These are phyloP conservation scores for Andricus quercusramuli DNA, from an alignment of 2,888 invertebrate genomes.

Conservation along the genomic window DNA sequence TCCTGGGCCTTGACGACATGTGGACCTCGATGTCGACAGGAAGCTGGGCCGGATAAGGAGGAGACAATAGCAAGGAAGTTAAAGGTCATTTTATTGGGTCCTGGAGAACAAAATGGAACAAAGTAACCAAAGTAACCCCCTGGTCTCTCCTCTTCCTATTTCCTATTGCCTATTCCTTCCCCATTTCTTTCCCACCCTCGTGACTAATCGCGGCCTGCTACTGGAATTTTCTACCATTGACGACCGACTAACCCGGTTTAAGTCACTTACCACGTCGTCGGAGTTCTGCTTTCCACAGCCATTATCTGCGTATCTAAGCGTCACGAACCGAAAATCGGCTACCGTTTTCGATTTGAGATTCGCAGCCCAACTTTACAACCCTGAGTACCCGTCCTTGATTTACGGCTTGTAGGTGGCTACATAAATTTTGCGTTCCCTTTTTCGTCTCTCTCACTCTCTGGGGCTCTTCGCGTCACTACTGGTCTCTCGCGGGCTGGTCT, in stretches of 20 bases:
- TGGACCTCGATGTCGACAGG: constrained; percentile 8
- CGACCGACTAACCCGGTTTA: constrained; percentile 74
- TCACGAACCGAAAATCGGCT: constrained; percentile 52
- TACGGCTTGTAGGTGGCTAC: constrained; percentile 61
- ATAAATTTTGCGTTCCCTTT: constrained; percentile 53
- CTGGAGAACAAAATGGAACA: constrained; percentile 3
- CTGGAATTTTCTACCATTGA: constrained; percentile 66
- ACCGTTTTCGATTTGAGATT: constrained; percentile 58
- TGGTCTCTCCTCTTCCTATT: not conserved
- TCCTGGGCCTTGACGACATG: constrained; percentile 26
- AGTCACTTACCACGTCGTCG: constrained; percentile 52
- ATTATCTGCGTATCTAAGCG: constrained; percentile 54
- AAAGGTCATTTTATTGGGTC: constrained; percentile 6
- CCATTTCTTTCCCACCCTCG: constrained; percentile 55
- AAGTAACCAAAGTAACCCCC: constrained; percentile 8
- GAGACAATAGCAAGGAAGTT: not conserved
- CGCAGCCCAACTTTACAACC: constrained; percentile 47
- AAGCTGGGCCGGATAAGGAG: not conserved
- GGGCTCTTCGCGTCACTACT: not conserved
- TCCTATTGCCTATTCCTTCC: constrained; percentile 26
- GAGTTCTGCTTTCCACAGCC: constrained; percentile 53
- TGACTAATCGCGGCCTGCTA: constrained; percentile 71
- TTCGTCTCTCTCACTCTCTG: constrained; percentile 20
- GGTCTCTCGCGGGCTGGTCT: constrained; percentile 35
- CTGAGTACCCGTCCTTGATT: constrained; percentile 57